A percentile compares a stretch with the other conserved stretches of the same genome.
Conservation (phyloP, 2,113 vertebrate species). For the Panthera uncia region DNA sequence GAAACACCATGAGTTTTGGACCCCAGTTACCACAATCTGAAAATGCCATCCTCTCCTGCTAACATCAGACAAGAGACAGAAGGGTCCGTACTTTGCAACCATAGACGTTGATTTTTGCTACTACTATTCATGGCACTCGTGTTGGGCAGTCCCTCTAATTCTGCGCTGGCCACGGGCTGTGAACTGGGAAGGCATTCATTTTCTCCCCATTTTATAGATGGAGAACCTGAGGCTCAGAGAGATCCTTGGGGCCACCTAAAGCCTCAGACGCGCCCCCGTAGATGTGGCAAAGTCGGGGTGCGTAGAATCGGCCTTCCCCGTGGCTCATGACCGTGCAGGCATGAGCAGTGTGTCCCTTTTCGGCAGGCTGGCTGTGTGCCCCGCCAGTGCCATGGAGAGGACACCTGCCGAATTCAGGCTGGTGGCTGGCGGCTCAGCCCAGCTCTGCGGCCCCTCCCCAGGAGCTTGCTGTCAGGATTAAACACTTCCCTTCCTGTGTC, state of each 20-base stretch:
- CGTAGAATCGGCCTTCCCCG: background rate
- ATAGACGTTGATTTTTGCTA: accelerated
- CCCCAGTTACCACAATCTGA: background rate
- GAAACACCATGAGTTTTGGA: background rate
- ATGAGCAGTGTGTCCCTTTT: background rate
- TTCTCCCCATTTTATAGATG: background rate
- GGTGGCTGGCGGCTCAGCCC: slow-evolving; percentile 23
- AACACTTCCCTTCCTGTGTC: background rate
- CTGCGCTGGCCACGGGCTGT: background rate
- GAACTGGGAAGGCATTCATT: background rate
- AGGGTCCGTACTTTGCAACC: background rate
- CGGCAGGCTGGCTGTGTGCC: slow-evolving; percentile 19
- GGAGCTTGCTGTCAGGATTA: background rate
- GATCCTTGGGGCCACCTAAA: background rate
- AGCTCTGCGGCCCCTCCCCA: background rate
- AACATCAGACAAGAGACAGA: background rate
- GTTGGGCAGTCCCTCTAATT: background rate
- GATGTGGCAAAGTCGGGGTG: background rate
- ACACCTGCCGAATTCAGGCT: slow-evolving; percentile 51
- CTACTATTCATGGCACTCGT: background rate
- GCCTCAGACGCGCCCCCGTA: background rate
- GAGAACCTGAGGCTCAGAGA: background rate
- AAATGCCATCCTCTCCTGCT: background rate
- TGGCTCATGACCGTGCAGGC: background rate
- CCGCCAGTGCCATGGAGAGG: background rate